Conservation (phyloP, 2,888 invertebrate genomes). For the Perdita meconis region DNA sequence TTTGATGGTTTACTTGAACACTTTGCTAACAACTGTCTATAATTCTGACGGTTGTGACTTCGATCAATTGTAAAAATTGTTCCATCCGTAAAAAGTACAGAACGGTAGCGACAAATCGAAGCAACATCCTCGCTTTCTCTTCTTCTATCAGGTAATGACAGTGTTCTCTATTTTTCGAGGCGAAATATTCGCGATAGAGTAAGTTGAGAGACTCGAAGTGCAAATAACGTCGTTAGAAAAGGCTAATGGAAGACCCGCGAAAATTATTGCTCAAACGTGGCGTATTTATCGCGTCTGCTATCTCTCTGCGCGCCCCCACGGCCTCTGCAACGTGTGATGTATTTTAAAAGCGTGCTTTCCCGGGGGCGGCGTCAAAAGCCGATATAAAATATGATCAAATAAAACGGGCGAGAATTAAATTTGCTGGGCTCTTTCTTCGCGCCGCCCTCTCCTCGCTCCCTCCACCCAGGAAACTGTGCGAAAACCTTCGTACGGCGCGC, state of each 20-base stretch:
- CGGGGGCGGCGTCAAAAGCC: constrained; percentile 83
- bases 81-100: too few relatives aligned
- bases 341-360: constrained; percentile 83
- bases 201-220: constrained; percentile 49
- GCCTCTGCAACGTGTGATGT: constrained; percentile 79
- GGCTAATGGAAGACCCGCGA: constrained; percentile 73
- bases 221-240: constrained; percentile 68
- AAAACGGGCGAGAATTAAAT: constrained; percentile 81
- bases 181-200: constrained; percentile 8
- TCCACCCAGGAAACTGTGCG: constrained; percentile 62
- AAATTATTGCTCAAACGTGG: constrained; percentile 72
- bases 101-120: too few relatives aligned
- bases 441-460: constrained; percentile 25
- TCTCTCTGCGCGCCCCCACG: constrained; percentile 41
- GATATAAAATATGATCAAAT: constrained; percentile 84
- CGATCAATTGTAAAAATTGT: too few relatives aligned
- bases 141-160: too few relatives aligned
- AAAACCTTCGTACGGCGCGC: constrained; percentile 59
- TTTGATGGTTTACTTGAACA: too few relatives aligned
- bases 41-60: too few relatives aligned
- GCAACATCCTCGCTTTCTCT: too few relatives aligned
- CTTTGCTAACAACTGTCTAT: too few relatives aligned
- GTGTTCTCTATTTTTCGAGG: too few relatives aligned
- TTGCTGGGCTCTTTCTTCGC: constrained; percentile 81
- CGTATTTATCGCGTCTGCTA: constrained; percentile 69